Conservation (phyloP, 2,888 invertebrate genomes). For the Busseola fusca region DNA sequence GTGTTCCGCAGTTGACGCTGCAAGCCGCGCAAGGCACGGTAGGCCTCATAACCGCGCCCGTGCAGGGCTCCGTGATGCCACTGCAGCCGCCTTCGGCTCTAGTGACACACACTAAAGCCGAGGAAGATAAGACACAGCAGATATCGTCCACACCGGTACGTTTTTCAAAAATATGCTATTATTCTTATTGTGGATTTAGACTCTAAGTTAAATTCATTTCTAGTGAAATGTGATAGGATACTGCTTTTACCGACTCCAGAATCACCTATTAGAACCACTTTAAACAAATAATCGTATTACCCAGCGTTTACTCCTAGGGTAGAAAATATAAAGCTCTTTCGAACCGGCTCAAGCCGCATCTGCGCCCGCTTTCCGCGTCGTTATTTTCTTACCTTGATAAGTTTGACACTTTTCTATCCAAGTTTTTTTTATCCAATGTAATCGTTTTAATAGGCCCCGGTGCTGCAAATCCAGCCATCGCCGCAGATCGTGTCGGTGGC, state of each 20-base stretch:
- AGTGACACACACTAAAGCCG: constrained; percentile 76
- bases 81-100: constrained; percentile 69
- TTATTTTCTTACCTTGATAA: too few species aligned
- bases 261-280: constrained; percentile 99
- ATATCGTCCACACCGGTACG: constrained; percentile 61
- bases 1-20: constrained; percentile 78
- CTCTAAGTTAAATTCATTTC: constrained; percentile 99
- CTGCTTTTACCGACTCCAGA: constrained; percentile 99
- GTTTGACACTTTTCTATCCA: not conserved
- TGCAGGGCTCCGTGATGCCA: constrained; percentile 75
- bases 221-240: constrained; percentile 99
- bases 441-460: constrained; percentile 55
- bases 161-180: not conserved
- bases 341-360: not conserved
- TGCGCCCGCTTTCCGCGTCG: not conserved
- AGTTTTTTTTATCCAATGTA: not conserved
- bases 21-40: constrained; percentile 73
- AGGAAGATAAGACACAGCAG: constrained; percentile 75
- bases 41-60: constrained; percentile 76
- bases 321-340: not conserved
- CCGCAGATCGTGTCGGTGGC: constrained; percentile 64
- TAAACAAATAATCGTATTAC: too few species aligned
- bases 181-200: constrained; percentile 99
- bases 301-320: not conserved
- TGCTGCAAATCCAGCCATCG: constrained; percentile 74